Base-by-base conservation (phyloP, 1,140 invertebrate genomes). In the Drosophila malerkotliana region DNA sequence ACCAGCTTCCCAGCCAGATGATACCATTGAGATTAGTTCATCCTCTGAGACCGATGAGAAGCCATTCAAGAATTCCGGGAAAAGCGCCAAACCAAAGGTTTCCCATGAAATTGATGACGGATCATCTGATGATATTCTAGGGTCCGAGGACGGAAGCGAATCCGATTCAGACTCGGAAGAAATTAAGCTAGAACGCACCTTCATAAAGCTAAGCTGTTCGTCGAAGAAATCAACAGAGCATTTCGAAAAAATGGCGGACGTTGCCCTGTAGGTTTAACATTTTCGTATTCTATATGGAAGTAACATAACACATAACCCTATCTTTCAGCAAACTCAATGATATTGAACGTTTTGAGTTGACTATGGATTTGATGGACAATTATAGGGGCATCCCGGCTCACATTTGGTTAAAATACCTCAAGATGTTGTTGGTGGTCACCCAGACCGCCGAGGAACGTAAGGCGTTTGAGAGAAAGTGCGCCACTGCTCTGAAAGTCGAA, bases 381-480 rank as follows among this genome's bases (percentile, higher is more conserved):
- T n/a, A 45, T 2, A 32, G 53, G 24, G 51, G 51, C 28, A 63
- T 85, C 8, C 82, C 82, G 14, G 37, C 82, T 0, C 47, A 85
- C 7, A 49, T 85, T 3, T 85, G 81, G 81, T 34, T 81, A 0
- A 60, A 67, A 0, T 87, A 85, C 39, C 52, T 85, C 1, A 74
- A 71, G 44, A 56, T 53, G 0, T 44, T 54, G 0, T 26, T 63
- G 12, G 53, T 58, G 12, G 82, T 87, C 0, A 82, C 82, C 5
- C 82, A 85, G 15, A 78, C 82, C 0, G 3, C 47, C 0, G 58
- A 61, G 1, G 82, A 85, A 48, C 26, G 15, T 6, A 14, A 18
- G 3, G 6, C n/a, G 0, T 85, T 75, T 24, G 18, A 75, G 4
- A 10, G n/a, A 0, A 63, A 68, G 6, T 85, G 78, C 34, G 28